Evolutionary conservation across 2,797 vertebrate genomes (phyloP).

Genomic region (Melopsittacus undulatus): DNA sequence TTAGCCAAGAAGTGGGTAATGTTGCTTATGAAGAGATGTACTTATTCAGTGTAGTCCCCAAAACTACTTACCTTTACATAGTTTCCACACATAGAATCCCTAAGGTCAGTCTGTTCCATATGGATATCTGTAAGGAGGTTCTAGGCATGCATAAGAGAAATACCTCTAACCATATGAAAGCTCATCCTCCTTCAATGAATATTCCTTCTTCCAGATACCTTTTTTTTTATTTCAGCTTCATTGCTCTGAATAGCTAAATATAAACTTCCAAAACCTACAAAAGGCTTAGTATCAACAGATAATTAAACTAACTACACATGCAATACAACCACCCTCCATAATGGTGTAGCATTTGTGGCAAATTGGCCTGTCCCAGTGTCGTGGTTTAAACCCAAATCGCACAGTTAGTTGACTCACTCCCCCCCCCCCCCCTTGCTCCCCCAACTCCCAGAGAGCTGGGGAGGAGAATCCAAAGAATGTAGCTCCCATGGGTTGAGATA

Average conservation of each 20-base stretch:
- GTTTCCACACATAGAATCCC: not conserved
- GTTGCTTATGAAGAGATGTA: not conserved
- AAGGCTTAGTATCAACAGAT: not conserved
- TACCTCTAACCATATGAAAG: not conserved
- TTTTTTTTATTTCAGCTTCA: not conserved
- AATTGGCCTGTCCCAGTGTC: not conserved
- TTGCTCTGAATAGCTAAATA: not conserved
- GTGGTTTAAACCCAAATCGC: too few species aligned
- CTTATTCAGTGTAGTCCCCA: not conserved
- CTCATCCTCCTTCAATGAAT: not conserved
- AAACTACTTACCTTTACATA: not conserved
- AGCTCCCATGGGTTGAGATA: too few species aligned
- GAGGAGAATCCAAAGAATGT: too few species aligned
- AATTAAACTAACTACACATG: not conserved
- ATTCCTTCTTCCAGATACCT: not conserved
- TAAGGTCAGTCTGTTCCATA: not conserved
- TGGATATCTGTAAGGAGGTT: not conserved
- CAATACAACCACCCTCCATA: not conserved
- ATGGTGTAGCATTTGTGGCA: not conserved
- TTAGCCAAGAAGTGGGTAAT: not conserved
- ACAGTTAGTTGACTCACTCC: too few species aligned
- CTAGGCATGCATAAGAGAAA: not conserved
- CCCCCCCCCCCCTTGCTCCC: too few species aligned
- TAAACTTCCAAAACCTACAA: not conserved
- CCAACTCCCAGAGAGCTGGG: too few species aligned